These are phyloP conservation scores for Atopsyche davidsoni DNA, from an alignment of 1,140 invertebrate species.

Conservation along the genomic window DNA sequence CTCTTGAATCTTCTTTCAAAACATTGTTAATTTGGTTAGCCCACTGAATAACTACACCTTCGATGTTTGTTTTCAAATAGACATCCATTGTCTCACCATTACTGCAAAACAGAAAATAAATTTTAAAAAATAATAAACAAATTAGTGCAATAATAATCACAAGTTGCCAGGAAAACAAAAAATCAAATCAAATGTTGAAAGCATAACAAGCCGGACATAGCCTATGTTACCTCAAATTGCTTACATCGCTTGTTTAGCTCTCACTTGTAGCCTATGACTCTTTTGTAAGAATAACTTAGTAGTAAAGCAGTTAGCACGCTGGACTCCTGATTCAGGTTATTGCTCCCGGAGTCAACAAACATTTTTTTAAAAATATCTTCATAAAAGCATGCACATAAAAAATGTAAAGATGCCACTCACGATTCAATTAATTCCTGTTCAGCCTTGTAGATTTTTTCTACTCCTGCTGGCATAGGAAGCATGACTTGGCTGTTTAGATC, in stretches of 20 bases:
- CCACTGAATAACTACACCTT: constrained; percentile 80
- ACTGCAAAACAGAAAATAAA: constrained; percentile 31
- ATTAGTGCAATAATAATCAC: too few species aligned
- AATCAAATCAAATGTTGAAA: too few species aligned
- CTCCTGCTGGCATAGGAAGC: constrained; percentile 72
- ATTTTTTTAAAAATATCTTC: neutral
- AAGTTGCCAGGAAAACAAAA: too few species aligned
- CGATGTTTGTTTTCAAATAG: constrained; percentile 66
- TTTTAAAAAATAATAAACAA: neutral
- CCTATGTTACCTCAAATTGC: too few species aligned
- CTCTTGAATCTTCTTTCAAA: constrained; percentile 64
- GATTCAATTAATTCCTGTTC: constrained; percentile 50
- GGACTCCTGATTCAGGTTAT: too few species aligned
- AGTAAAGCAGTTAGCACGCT: too few species aligned
- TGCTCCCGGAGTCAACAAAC: neutral
- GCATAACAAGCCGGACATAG: too few species aligned
- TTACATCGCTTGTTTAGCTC: too few species aligned
- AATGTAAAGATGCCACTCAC: constrained; percentile 37
- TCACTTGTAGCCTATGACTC: too few species aligned
- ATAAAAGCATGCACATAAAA: neutral
- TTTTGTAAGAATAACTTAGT: too few species aligned
- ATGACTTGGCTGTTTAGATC: constrained; percentile 53
- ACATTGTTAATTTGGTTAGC: constrained; percentile 68
- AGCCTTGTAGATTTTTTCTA: constrained; percentile 60
- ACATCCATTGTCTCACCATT: constrained; percentile 54